phyloP scores from a whole-genome alignment of 2,113 vertebrate species.

The Atherinomorus stipes region DNA sequence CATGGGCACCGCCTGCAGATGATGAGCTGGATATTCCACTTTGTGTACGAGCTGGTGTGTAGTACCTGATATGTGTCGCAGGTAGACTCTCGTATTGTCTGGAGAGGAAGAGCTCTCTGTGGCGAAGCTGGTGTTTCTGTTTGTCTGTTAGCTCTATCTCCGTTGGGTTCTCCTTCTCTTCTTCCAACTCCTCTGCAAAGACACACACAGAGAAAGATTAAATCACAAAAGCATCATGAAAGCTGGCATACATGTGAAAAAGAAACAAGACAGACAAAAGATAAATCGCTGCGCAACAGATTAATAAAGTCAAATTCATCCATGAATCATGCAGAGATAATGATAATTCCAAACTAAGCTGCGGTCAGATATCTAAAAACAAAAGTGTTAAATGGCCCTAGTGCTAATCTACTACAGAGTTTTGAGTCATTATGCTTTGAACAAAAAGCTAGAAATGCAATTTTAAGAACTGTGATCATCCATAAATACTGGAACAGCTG shows the following conservation, averaged over 20 bases:
- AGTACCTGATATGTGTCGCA: constrained; percentile 94
- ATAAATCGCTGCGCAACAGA: not conserved
- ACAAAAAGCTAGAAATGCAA: constrained; percentile 11
- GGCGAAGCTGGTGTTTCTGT: constrained; percentile 97
- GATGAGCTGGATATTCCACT: not conserved
- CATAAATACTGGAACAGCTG: constrained; percentile 22
- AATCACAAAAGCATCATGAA: not conserved
- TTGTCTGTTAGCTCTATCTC: constrained; percentile 95
- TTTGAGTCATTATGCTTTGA: not conserved
- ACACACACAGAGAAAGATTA: constrained; percentile 1
- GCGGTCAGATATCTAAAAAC: not conserved
- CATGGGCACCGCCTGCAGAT: constrained; percentile 50
- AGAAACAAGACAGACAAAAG: not conserved
- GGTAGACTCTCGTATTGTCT: constrained; percentile 96
- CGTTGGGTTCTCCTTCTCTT: constrained; percentile 91
- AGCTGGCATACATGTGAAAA: not conserved
- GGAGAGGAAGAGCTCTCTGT: constrained; percentile 96
- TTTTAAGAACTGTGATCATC: not conserved
- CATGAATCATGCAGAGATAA: constrained; percentile 9
- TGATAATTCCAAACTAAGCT: not conserved
- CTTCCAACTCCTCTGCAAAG: constrained; percentile 94
- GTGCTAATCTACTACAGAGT: not conserved
- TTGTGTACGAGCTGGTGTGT: constrained; percentile 12
- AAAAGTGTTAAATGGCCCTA: not conserved
- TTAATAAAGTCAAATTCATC: not conserved